These are phyloP conservation scores for Pseudeuparius sepicola DNA, from an alignment of 2,888 invertebrate genomes.

Conservation along the genomic window DNA sequence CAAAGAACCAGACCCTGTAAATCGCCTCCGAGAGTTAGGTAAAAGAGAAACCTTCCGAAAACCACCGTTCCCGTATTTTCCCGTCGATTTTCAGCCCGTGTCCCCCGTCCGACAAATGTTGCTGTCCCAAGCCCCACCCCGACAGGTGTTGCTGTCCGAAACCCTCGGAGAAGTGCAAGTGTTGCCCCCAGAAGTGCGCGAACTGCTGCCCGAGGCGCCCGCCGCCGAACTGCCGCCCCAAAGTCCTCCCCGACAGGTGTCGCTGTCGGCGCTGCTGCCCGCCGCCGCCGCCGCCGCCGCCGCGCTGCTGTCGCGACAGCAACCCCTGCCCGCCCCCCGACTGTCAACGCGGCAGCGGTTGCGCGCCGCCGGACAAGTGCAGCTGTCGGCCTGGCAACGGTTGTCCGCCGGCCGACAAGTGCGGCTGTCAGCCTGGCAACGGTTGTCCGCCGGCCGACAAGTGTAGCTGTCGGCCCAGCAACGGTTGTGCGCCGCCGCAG, in stretches of 20 bases:
- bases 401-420: constrained; percentile 24
- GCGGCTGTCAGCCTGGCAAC: constrained; percentile 23
- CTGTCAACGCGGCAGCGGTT: too few relatives aligned
- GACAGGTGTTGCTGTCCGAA: constrained; percentile 14
- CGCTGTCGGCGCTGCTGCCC: constrained; percentile 8
- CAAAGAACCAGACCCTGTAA: too few relatives aligned
- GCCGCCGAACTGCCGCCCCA: constrained; percentile 5
- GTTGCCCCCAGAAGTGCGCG: background rate
- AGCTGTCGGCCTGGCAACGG: background rate
- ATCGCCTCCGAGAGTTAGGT: too few relatives aligned
- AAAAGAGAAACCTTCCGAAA: too few relatives aligned
- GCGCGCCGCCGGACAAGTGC: constrained; percentile 9
- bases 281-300: constrained; percentile 2
- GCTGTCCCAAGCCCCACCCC: too few relatives aligned
- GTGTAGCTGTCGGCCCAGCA: constrained; percentile 16
- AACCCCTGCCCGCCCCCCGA: constrained; percentile 7
- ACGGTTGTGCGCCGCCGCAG: constrained; percentile 14
- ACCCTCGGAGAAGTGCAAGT: constrained; percentile 5
- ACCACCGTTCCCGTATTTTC: background rate
- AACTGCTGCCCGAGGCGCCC: too few relatives aligned
- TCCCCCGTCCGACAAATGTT: too few relatives aligned
- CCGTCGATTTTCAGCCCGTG: too few relatives aligned
- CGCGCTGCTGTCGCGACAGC: constrained; percentile 3
- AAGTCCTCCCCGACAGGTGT: constrained; percentile 12
- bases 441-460: constrained; percentile 15